Conservation (phyloP, 2,797 vertebrate genomes). For the Paramormyrops hopkinsi region DNA sequence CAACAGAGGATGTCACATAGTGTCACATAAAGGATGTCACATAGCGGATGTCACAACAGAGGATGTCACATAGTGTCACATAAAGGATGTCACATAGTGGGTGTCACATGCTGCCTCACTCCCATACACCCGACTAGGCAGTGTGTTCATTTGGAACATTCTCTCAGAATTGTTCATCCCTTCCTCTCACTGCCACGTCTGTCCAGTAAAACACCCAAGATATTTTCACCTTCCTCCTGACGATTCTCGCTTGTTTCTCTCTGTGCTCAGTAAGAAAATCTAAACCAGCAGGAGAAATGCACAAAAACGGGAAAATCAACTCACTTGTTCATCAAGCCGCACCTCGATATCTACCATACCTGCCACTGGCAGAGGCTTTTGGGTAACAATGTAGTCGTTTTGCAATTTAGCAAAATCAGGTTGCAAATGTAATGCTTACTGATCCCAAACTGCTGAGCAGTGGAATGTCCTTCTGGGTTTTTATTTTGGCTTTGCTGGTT, state of each 20-base stretch:
- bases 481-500: not conserved
- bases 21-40: too few relatives aligned
- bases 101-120: not conserved
- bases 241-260: not conserved
- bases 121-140: not conserved
- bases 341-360: not conserved
- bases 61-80: not conserved
- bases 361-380: not conserved
- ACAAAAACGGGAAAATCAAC: not conserved
- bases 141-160: not conserved
- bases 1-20: not conserved
- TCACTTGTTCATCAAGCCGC: not conserved
- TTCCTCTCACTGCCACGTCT: not conserved
- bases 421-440: not conserved
- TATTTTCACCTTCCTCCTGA: not conserved
- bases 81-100: not conserved
- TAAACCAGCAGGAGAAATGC: not conserved
- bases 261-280: not conserved
- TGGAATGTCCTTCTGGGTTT: not conserved
- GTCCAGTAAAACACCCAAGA: not conserved
- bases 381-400: not conserved
- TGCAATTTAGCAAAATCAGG: not conserved
- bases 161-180: not conserved
- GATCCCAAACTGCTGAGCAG: not conserved
- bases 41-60: not conserved